Evolutionary conservation across 2,797 vertebrate genomes (phyloP).

Genomic region (Galaxias olidus): DNA sequence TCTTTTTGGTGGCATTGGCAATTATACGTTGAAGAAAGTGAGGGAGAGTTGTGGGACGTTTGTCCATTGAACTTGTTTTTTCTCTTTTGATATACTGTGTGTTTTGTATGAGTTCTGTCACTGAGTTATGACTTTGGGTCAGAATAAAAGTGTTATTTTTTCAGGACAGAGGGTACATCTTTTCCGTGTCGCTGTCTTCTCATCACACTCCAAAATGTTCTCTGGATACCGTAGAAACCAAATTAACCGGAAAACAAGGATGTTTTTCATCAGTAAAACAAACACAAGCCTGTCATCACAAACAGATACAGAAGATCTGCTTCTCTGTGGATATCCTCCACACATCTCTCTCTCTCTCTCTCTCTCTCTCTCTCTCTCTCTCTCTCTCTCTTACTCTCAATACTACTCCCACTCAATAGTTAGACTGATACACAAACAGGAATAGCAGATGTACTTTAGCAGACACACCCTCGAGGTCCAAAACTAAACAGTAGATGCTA

Average conservation of each 20-base stretch:
- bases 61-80: too few relatives aligned
- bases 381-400: background rate
- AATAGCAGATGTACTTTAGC: slow-evolving; percentile 36
- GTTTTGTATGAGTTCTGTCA: slow-evolving; percentile 4
- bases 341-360: too few relatives aligned
- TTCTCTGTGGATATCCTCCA: too few relatives aligned
- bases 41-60: too few relatives aligned
- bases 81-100: too few relatives aligned
- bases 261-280: background rate
- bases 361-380: background rate
- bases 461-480: background rate
- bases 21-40: too few relatives aligned
- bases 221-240: slow-evolving; percentile 7
- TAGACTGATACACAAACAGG: too few relatives aligned
- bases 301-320: background rate
- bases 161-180: background rate
- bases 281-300: background rate
- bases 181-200: background rate
- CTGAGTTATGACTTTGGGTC: background rate
- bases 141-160: background rate
- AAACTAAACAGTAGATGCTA: background rate
- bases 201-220: background rate
- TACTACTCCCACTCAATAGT: background rate
- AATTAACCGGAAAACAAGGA: slow-evolving; percentile 9
- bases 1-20: background rate